Percentiles rank a stretch among this genome's conserved stretches.
Evolutionary conservation across 2,113 vertebrate genomes (phyloP).

Genomic region (Mungos mungo): DNA sequence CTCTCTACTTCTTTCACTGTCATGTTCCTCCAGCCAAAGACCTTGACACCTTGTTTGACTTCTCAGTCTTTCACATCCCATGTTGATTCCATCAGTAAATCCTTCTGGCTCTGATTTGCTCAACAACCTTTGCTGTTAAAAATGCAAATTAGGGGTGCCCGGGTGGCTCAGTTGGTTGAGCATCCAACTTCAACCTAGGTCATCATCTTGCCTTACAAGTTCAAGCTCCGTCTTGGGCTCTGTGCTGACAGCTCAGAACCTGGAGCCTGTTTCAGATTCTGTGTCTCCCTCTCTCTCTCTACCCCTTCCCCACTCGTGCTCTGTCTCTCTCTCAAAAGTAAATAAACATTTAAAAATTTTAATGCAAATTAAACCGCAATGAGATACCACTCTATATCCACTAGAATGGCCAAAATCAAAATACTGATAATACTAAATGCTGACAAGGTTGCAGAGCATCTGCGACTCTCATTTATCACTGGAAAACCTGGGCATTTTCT

Average conservation of each 20-base stretch:
- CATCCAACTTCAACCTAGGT: too few relatives aligned
- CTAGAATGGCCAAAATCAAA: constrained; percentile 44
- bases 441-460: constrained; percentile 8
- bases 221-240: too few relatives aligned
- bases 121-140: constrained; percentile 20
- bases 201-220: too few relatives aligned
- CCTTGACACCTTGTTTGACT: constrained; percentile 33
- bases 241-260: too few relatives aligned
- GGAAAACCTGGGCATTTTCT: constrained; percentile 10
- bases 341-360: too few relatives aligned
- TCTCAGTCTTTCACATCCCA: constrained; percentile 21
- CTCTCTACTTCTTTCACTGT: constrained; percentile 5
- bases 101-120: neutral
- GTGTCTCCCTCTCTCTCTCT: too few relatives aligned
- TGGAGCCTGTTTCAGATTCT: too few relatives aligned
- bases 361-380: constrained; percentile 20
- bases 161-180: too few relatives aligned
- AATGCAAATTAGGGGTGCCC: neutral
- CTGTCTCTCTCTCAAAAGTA: too few relatives aligned
- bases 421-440: constrained; percentile 2
- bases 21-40: constrained; percentile 18
- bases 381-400: neutral
- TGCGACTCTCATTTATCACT: neutral
- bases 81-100: constrained; percentile 28
- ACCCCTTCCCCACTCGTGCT: too few relatives aligned